Percentiles rank a stretch among this genome's conserved stretches.
Conservation (phyloP, 2,797 vertebrate genomes). For the Echiichthys vipera region DNA sequence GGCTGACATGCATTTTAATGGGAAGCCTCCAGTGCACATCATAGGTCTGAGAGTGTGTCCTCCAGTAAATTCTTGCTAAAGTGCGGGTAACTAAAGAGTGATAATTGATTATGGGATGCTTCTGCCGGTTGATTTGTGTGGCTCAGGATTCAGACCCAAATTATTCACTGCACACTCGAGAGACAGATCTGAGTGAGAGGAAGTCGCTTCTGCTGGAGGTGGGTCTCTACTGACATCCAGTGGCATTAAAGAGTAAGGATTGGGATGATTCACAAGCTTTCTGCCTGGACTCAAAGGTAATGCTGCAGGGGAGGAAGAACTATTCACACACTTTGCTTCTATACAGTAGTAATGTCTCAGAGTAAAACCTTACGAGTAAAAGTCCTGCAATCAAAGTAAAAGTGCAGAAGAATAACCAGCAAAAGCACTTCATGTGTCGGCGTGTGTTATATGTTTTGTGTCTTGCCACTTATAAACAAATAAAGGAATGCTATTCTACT, state of each 20-base stretch:
- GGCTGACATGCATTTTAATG: slow-evolving; percentile 42
- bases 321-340: background rate
- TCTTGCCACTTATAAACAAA: too few relatives aligned
- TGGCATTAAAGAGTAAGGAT: slow-evolving; percentile 7
- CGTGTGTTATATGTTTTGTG: too few relatives aligned
- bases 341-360: background rate
- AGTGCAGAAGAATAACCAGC: background rate
- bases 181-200: slow-evolving; percentile 11
- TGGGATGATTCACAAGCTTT: background rate
- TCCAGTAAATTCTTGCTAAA: slow-evolving; percentile 49
- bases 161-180: slow-evolving; percentile 39
- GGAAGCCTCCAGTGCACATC: slow-evolving; percentile 44
- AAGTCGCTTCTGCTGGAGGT: background rate
- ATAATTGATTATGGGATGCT: slow-evolving; percentile 55
- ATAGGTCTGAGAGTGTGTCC: slow-evolving; percentile 34
- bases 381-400: background rate
- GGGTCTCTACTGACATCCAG: slow-evolving; percentile 73
- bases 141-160: slow-evolving; percentile 48
- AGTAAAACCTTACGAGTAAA: background rate
- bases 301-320: background rate
- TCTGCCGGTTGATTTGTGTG: slow-evolving; percentile 42
- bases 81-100: slow-evolving; percentile 45
- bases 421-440: background rate
- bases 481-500: too few relatives aligned
- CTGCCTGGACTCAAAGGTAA: background rate